Evolutionary conservation across 2,797 vertebrate species (phyloP), one percentile per base, ranked within the genome.

Genomic region (Moxostoma hubbsi): DNA sequence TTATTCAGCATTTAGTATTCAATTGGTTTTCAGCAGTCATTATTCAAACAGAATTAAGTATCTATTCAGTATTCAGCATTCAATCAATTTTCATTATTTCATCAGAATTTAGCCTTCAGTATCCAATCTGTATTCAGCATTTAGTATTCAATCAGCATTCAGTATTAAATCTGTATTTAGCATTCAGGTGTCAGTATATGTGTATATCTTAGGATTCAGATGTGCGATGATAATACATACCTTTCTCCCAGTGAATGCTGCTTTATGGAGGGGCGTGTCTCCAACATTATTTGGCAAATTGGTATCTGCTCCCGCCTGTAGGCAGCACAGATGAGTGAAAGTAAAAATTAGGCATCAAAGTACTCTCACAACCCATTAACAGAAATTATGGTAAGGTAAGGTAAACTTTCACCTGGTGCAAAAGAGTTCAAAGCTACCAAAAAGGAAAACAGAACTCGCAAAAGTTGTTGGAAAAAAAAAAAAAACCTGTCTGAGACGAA

Each of bases 191-290:
- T 24, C 24, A 24, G 24, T 24, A 24, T 24, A 24, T 24, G 1
- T 2, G 24, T 24, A 24, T 24, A 24, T 24, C 24, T 24, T 24
- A 24, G 24, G 24, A 24, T 24, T 24, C 24, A 24, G 24, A 24
- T 24, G 2, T 24, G 8, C 15, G 2, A 49, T 15, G 0, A n/a
- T 1, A 5, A 43, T 5, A 84, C 70, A 84, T 92, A 98, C 98
- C 95, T 96, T 96, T 86, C 97, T 94, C 66, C 97, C 97, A 0
- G 97, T 99, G 91, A 97, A 99, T 85, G 97, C 95, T 47, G 97
- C 98, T 88, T 97, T 97, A 89, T 99, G 98, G 50, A 99, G 92
- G 0, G 97, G 94, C 0, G 96, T 98, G 75, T 99, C 98, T 24
- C 98, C 98, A 69, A 98, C 93, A 74, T 96, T 97, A 79, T 99